Evolutionary conservation across 1,140 invertebrate species (phyloP), one percentile per base, ranked within the genome.

Genomic region (Manduca sexta): DNA sequence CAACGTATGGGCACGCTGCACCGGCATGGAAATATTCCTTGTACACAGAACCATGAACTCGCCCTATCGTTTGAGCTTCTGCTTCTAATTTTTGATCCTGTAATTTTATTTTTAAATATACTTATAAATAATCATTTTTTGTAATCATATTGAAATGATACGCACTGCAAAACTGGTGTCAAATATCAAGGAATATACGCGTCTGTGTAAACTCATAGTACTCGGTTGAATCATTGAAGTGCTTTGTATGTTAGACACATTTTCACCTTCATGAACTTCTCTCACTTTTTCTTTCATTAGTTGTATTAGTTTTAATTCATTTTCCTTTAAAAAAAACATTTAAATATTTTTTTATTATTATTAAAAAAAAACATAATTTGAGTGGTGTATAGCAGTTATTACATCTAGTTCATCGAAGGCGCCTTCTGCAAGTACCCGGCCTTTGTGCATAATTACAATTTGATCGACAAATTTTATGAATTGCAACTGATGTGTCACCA

Each of bases 401-500:
- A 84, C 81, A 14, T 69, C 64, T 30, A 84, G 60, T 10, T 80
- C 69, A 15, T 78, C 64, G 49, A 78, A 81, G 10, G 47, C 60
- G 17, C 81, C 81, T 47, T 74, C 58, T 3, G 69, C 78, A 7
- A 78, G 29, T 17, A 90, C 82, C 6, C 60, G 57, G 14, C 90
- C 93, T 70, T 93, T 89, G 57, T 94, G 68, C 75, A 84, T 71
- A 10, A 94, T 89, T 17, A 95, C 77, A 50, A 96, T 93, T 52
- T 91, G 87, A 68, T 93, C 89, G 0, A 92, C 93, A 13, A 89
- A 86, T 64, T 90, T 90, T 8, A 96, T 86, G 64, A 92, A 94
- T 62, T 95, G 94, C 2, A 96, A 67, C 65, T 96, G 94, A 88
- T 96, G 94, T 1, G 95, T 96, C 0, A 94, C 92, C 10, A 96